Evolutionary conservation across 2,797 vertebrate species (phyloP).

Genomic region (Enteromius radiatus): DNA sequence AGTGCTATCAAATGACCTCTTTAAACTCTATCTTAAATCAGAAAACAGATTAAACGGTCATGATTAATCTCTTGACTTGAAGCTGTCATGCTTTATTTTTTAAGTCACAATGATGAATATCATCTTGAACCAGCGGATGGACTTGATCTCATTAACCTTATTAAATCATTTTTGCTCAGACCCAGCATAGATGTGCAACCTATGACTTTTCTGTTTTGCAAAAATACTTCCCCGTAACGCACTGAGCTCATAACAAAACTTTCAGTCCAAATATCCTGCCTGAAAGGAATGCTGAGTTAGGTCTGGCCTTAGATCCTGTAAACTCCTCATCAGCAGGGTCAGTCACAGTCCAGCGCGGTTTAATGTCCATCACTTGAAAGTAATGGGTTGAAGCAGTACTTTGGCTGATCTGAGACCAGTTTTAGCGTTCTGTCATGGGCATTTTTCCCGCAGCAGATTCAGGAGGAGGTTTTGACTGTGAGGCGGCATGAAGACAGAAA

Average conservation of each 20-base stretch:
- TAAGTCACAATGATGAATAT: background rate
- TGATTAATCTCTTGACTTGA: background rate
- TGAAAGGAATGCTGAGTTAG: constrained; percentile 38
- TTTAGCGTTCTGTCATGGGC: constrained; percentile 22
- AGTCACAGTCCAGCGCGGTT: constrained; percentile 36
- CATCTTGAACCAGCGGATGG: background rate
- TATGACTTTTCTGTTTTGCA: background rate
- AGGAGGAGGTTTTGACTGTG: constrained; percentile 3
- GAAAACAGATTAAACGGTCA: background rate
- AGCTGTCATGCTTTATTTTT: background rate
- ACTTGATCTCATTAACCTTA: constrained; percentile 32
- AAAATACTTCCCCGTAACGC: background rate
- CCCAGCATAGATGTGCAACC: background rate
- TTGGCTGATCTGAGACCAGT: constrained; percentile 36
- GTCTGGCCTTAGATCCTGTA: constrained; percentile 15
- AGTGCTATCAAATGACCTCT: no score
- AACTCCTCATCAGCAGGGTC: constrained; percentile 29
- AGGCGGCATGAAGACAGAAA: constrained; percentile 1
- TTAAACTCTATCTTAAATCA: background rate
- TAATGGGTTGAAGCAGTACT: constrained; percentile 35
- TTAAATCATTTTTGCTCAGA: constrained; percentile 2
- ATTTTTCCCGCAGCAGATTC: constrained; percentile 27
- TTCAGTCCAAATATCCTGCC: background rate
- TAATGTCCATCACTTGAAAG: constrained; percentile 42
- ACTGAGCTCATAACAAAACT: background rate